Base-by-base conservation (phyloP, 1,140 invertebrate species). In the Epicauta chinensis region DNA sequence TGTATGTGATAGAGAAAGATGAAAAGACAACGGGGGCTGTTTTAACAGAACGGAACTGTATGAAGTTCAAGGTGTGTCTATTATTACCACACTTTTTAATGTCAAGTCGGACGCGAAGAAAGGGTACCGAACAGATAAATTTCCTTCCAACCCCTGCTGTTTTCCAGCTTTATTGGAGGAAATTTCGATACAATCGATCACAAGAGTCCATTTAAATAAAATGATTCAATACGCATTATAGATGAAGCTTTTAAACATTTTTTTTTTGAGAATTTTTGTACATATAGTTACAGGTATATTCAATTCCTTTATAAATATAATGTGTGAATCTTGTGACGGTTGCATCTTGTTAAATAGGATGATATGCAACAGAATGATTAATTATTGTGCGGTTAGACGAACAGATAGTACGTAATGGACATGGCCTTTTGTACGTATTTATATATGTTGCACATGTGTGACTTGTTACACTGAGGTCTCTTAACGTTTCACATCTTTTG, bases 341-440 rank as follows among this genome's bases (percentile, higher is more conserved):
- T 55, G 56, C 55, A 50, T 55, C 55, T 60, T 60, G 58, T 60
- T 60, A 60, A 57, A 55, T 50, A 51, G 58, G 55, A 60, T 60
- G 58, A 60, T 60, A 60, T 57, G 58, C 58, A 60, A 17, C 43
- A 12, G 52, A 44, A 58, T 60, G 58, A 60, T 60, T 60, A 60
- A 60, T 60, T 55, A 55, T 58, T 15, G 42, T 51, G 56, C 41
- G 51, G 43, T 51, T 48, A 48, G 46, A 44, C 32, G 29, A 51
- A 51, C 53, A 52, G 53, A 59, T 48, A 54, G 50, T 16, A 30
- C 50, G 50, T 47, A 59, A 56, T 47, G 54, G 48, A 49, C 42
- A 55, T 42, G 55, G 42, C 29, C 51, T 54, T 47, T 36, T 43
- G 38, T 15, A 30, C 16, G 44, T 45, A 43, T n/a, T n/a, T n/a